Percentiles rank a stretch among this genome's conserved stretches.
Evolutionary conservation across 2,888 invertebrate genomes (phyloP).

Genomic region (Leptopilina syphax): DNA sequence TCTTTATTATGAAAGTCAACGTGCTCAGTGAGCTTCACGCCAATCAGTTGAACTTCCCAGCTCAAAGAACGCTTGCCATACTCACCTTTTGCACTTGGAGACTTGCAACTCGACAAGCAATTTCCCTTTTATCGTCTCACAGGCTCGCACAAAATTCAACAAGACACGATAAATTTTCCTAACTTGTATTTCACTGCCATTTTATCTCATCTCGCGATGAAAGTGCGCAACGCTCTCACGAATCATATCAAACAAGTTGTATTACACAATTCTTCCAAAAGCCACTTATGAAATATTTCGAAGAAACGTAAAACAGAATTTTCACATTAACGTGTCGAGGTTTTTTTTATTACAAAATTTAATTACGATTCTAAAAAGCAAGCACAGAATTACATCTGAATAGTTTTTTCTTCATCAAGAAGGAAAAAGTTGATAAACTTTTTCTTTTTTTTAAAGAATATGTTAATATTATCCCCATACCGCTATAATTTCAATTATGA

Average conservation of each 20-base stretch:
- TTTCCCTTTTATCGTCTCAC: slow-evolving; percentile 44
- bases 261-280: no score
- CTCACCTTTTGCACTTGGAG: slow-evolving; percentile 34
- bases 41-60: slow-evolving; percentile 41
- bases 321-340: no score
- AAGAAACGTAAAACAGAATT: no score
- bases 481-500: no score
- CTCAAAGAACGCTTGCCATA: slow-evolving; percentile 16
- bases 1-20: slow-evolving; percentile 42
- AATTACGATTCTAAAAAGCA: no score
- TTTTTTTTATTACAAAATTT: no score
- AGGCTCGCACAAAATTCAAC: slow-evolving; percentile 28
- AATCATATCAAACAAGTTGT: slow-evolving; percentile 16
- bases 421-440: no score
- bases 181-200: slow-evolving; percentile 42
- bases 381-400: no score
- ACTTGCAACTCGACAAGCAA: slow-evolving; percentile 41
- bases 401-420: no score
- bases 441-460: no score
- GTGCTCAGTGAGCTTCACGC: slow-evolving; percentile 41
- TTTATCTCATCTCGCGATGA: slow-evolving; percentile 32
- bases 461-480: no score
- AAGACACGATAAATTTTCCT: slow-evolving; percentile 39
- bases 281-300: no score
- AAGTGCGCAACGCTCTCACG: slow-evolving; percentile 43